Evolutionary conservation across 92 coral and sea anemone species (phyloP), one percentile per base, ranked within the genome.

Genomic region (Paramuricea clavata): DNA sequence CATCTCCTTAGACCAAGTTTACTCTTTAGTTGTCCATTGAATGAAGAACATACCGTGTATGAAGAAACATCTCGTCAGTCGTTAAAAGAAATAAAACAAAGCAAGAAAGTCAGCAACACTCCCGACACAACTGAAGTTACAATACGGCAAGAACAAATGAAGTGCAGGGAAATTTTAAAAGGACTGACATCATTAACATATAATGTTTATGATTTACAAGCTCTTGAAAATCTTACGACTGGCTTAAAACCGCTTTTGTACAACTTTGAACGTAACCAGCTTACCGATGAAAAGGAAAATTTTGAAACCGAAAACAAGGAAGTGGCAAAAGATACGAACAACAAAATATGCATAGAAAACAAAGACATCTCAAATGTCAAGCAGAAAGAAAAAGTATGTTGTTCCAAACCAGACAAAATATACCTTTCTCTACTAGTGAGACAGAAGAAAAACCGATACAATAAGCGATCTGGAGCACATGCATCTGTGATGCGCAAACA

Each of bases 401-500:
- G n/a, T n/a, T n/a, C n/a, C n/a, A n/a, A n/a, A n/a, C n/a, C n/a
- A n/a, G n/a, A n/a, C n/a, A n/a, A n/a, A n/a, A n/a, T n/a, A n/a
- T n/a, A n/a, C n/a, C n/a, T n/a, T 52, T 81, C 88, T 36, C 57
- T 85, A 33, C 83, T 81, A 85, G 30, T 85, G 54, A 49, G 88
- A 49, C 23, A 84, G 2, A 83, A 42, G 74, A 84, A 68, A 84
- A 85, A 85, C 31, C 23, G 76, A 41, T 87, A 69, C 49, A 43
- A 81, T 60, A 87, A 54, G 54, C 71, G 90, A 71, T 79, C 80
- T 87, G 86, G 87, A 74, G 41, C 33, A 30, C 67, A n/a, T 72
- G 91, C 91, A 74, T 88, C 91, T 23, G 74, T 59, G 34, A 81
- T 82, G 91, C 70, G 36, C 23, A 82, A 82, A n/a, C 87, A 88